A percentile compares a stretch with the other conserved stretches of the same genome.
Evolutionary conservation across 1,140 invertebrate genomes (phyloP).

Genomic region (Bombus difficillimus): DNA sequence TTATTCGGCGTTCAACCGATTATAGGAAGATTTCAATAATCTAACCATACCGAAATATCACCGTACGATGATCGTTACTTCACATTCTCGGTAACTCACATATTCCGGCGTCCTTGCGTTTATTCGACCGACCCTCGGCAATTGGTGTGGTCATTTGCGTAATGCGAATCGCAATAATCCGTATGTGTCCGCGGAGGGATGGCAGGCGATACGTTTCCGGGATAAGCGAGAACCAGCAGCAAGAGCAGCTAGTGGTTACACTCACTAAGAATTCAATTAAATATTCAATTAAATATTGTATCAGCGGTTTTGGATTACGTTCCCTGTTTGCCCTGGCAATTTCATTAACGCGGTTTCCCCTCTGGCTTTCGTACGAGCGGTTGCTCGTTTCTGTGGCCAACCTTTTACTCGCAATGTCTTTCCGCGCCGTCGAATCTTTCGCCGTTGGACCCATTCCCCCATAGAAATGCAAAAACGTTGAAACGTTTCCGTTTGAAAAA

Average conservation of each 20-base stretch:
- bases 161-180: conserved; percentile 51
- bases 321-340: conserved; percentile 60
- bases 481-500: neutral
- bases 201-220: neutral
- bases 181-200: neutral
- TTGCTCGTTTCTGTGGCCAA: neutral
- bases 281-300: conserved; percentile 79
- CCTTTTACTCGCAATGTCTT: conserved; percentile 35
- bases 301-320: conserved; percentile 64
- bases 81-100: too few species aligned
- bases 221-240: neutral
- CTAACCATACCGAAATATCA: too few species aligned
- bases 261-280: conserved; percentile 76
- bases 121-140: conserved; percentile 28
- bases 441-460: neutral
- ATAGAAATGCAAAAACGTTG: neutral
- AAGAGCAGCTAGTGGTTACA: conserved; percentile 27
- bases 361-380: conserved; percentile 25
- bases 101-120: neutral
- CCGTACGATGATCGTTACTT: neutral
- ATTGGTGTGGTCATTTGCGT: conserved; percentile 19
- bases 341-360: conserved; percentile 64
- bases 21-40: too few species aligned
- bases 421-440: conserved; percentile 45
- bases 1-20: too few species aligned